Percentiles rank a stretch among this genome's conserved stretches.
Conservation (phyloP, 2,888 invertebrate genomes). For the Scotopteryx bipunctaria region DNA sequence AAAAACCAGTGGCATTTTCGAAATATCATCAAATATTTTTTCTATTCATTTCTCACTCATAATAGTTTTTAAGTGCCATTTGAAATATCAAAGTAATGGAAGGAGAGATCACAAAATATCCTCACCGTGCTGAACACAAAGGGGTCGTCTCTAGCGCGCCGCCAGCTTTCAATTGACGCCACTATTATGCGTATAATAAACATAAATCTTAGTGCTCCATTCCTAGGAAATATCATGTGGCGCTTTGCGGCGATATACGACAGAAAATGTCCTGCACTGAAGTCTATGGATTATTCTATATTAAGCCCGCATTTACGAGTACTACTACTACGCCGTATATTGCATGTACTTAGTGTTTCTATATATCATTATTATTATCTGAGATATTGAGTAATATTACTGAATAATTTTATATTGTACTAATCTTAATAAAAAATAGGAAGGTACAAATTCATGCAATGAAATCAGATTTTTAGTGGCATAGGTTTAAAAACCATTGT, state of each 20-base stretch:
- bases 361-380: no score
- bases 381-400: no score
- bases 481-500: no score
- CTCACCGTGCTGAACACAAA: constrained; percentile 44
- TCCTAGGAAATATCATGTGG: constrained; percentile 53
- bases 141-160: constrained; percentile 44
- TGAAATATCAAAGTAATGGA: constrained; percentile 50
- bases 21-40: constrained; percentile 25
- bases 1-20: constrained; percentile 28
- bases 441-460: no score
- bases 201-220: constrained; percentile 56
- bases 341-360: no score
- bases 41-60: constrained; percentile 39
- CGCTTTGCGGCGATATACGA: constrained; percentile 44
- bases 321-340: no score
- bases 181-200: constrained; percentile 60
- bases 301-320: no score
- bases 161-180: constrained; percentile 57
- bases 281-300: constrained; percentile 38
- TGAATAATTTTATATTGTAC: no score
- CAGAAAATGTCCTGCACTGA: constrained; percentile 47
- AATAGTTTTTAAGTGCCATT: constrained; percentile 51
- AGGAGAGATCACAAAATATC: constrained; percentile 46
- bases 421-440: no score
- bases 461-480: no score